Base-by-base conservation (phyloP, 2,113 vertebrate species). In the Gambusia holbrooki region DNA sequence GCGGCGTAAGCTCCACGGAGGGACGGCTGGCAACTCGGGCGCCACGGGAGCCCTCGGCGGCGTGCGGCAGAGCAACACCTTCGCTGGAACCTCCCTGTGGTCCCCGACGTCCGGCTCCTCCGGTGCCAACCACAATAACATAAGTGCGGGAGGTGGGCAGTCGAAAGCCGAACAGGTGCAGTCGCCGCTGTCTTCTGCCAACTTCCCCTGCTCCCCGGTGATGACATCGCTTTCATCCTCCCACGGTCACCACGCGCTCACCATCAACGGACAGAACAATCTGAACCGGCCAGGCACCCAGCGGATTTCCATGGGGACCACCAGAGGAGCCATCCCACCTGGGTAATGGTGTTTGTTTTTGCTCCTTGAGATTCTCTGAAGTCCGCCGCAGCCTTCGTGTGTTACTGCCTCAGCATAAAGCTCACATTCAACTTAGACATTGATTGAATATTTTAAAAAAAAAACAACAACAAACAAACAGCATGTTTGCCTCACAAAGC, bases 181-280 rank as follows among this genome's bases (percentile, higher is more conserved):
- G 68, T 73, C 92, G 17, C 71, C 94, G 0, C 74, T 94, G 84
- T 82, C 92, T 4, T 33, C 77, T 66, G 84, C 90, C 87, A 93
- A 93, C 17, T 96, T 96, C 7, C 85, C 89, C 12, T 30, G 90
- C 85, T 79, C 90, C 81, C 48, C 95, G 48, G 76, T 92, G 93
- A 91, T 92, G 80, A 81, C 93, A 11, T 89, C 92, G 29, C 92
- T 62, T 85, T 95, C 30, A 69, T 79, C 68, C 2, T 72, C 92
- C 30, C 93, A 94, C 66, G 82, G 88, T 60, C 92, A 93, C 87
- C 89, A 92, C 33, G 62, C 87, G 35, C 89, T 93, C 25, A 94
- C 93, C 51, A 92, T 97, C 88, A 94, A 97, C 0, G 97, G 97
- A 5, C 97, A 97, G 91, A 99, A 98, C 93, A 98, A 99, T 92